Evolutionary conservation across 2,888 invertebrate genomes (phyloP).

Genomic region (Acanthosepion pharaonis): DNA sequence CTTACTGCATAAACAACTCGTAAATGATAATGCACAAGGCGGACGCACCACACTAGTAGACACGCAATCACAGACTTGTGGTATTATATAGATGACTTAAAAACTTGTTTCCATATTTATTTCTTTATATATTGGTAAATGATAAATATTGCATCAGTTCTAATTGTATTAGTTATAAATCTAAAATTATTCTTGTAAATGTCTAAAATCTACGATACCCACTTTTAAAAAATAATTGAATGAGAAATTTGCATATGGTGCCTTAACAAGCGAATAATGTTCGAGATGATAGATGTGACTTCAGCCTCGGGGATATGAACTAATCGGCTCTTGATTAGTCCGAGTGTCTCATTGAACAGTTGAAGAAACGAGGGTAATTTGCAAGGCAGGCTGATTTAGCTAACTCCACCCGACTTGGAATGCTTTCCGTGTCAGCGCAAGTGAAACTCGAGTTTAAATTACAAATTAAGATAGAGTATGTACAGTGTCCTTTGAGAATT

Average conservation of each 20-base stretch:
- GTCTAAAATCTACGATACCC: neutral
- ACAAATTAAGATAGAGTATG: neutral
- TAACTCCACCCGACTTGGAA: neutral
- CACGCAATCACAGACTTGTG: no score
- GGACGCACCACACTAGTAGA: no score
- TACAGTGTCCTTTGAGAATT: neutral
- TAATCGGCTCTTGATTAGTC: neutral
- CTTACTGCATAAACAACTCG: no score
- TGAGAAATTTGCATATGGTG: neutral
- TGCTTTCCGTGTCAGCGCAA: neutral
- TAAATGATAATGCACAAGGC: no score
- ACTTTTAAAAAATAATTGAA: neutral
- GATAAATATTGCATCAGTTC: no score
- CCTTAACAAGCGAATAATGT: neutral
- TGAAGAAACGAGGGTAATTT: neutral
- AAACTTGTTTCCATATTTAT: no score
- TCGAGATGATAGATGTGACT: neutral
- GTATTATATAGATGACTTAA: no score
- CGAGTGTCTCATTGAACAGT: neutral
- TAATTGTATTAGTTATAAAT: no score
- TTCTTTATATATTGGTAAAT: no score
- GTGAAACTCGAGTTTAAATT: neutral
- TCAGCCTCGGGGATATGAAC: neutral
- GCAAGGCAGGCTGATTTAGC: no score
- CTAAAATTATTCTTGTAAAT: neutral